These are phyloP conservation scores for Gorsachius magnificus DNA, from an alignment of 2,797 vertebrate species.

Conservation along the genomic window DNA sequence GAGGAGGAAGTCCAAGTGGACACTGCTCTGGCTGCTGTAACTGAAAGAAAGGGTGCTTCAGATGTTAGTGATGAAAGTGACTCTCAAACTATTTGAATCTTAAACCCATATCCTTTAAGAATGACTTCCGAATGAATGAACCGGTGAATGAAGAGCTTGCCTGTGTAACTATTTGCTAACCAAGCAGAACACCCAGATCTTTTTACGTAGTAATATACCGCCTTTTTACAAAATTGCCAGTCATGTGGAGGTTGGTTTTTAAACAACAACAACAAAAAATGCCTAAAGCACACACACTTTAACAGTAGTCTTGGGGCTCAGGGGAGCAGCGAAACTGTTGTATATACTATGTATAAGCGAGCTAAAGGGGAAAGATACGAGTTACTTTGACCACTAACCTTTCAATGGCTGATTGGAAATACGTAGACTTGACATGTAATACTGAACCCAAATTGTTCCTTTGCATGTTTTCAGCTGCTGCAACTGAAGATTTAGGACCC, in stretches of 20 bases:
- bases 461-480: constrained; percentile 66
- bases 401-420: constrained; percentile 32
- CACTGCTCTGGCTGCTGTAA: constrained; percentile 76
- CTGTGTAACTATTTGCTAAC: constrained; percentile 48
- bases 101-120: constrained; percentile 31
- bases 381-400: constrained; percentile 30
- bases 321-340: constrained; percentile 46
- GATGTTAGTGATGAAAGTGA: constrained; percentile 92
- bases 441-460: constrained; percentile 41
- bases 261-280: neutral
- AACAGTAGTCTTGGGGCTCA: constrained; percentile 61
- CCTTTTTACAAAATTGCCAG: constrained; percentile 54
- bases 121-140: constrained; percentile 61
- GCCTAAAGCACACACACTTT: constrained; percentile 60
- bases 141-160: constrained; percentile 53
- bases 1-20: constrained; percentile 92
- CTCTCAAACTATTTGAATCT: constrained; percentile 70
- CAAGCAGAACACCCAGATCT: constrained; percentile 47
- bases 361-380: neutral
- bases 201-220: constrained; percentile 41
- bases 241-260: constrained; percentile 38
- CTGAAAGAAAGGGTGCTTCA: constrained; percentile 62
- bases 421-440: neutral
- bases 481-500: constrained; percentile 30
- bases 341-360: constrained; percentile 68